A percentile compares a stretch with the other conserved stretches of the same genome.
phyloP scores from a whole-genome alignment of 2,888 invertebrate species.

The Pocota personata region DNA sequence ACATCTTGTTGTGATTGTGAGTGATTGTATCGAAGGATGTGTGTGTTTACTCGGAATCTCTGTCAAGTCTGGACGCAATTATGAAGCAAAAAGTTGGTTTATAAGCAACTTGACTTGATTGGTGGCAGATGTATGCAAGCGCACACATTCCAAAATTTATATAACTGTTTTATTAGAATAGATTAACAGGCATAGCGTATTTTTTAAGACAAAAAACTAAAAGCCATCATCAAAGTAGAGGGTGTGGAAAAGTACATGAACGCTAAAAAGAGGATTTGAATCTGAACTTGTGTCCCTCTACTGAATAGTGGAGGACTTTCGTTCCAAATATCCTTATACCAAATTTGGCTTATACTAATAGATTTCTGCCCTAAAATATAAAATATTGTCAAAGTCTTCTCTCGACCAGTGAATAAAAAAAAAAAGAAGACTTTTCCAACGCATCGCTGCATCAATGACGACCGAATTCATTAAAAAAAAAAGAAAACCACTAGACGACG shows the following conservation, averaged over 20 bases:
- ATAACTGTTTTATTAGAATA: too few species aligned
- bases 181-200: too few species aligned
- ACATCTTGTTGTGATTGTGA: too few species aligned
- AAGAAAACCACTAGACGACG: slow-evolving; percentile 6
- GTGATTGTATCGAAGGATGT: too few species aligned
- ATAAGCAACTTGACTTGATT: too few species aligned
- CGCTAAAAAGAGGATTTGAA: neutral
- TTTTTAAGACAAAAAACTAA: too few species aligned
- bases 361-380: neutral
- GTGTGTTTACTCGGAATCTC: too few species aligned
- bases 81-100: too few species aligned
- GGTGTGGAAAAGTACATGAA: neutral
- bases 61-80: too few species aligned
- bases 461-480: neutral
- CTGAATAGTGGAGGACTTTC: neutral
- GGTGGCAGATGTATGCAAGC: too few species aligned
- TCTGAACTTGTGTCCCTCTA: neutral
- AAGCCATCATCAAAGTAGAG: neutral
- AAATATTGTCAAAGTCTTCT: neutral
- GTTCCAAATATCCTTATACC: neutral
- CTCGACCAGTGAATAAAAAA: neutral
- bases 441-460: slow-evolving; percentile 38
- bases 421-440: neutral
- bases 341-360: neutral
- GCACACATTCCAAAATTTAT: too few species aligned